These are phyloP conservation scores for Gila robusta DNA, from an alignment of 2,797 vertebrate genomes.

Conservation along the genomic window DNA sequence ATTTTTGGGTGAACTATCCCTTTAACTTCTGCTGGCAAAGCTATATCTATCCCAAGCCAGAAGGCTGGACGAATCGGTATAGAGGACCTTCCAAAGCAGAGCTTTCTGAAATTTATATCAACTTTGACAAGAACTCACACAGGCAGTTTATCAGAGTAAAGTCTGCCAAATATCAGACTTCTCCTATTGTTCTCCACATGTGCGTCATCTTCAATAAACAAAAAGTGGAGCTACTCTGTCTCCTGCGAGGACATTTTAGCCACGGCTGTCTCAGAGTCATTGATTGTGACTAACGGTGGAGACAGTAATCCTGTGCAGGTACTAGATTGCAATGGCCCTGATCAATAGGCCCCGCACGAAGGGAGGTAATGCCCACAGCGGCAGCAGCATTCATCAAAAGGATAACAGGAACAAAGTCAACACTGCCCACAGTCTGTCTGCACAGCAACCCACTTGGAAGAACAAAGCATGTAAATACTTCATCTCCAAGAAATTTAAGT, in stretches of 20 bases:
- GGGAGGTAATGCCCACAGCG: constrained; percentile 44
- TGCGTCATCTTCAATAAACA: constrained; percentile 40
- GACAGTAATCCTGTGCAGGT: constrained; percentile 53
- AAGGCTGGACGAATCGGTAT: not conserved
- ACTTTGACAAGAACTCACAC: constrained; percentile 33
- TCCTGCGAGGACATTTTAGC: constrained; percentile 35
- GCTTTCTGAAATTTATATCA: constrained; percentile 10
- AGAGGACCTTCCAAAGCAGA: constrained; percentile 12
- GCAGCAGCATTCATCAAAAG: constrained; percentile 48
- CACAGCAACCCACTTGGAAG: constrained; percentile 25
- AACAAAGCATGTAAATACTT: constrained; percentile 48
- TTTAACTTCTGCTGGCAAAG: constrained; percentile 8
- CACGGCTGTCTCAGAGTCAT: constrained; percentile 43
- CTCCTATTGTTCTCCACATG: constrained; percentile 29
- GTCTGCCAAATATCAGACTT: constrained; percentile 24
- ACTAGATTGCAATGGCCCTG: constrained; percentile 55
- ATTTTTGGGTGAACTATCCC: not conserved
- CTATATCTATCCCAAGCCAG: not conserved
- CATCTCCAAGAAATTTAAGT: constrained; percentile 38
- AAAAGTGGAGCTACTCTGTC: constrained; percentile 44
- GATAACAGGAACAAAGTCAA: constrained; percentile 48
- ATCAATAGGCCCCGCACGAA: constrained; percentile 56
- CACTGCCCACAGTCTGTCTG: constrained; percentile 41
- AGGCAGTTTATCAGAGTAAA: constrained; percentile 33
- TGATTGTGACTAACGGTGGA: constrained; percentile 57